Evolutionary conservation across 2,888 invertebrate species (phyloP).

Genomic region (Ypsolopha scabrella): DNA sequence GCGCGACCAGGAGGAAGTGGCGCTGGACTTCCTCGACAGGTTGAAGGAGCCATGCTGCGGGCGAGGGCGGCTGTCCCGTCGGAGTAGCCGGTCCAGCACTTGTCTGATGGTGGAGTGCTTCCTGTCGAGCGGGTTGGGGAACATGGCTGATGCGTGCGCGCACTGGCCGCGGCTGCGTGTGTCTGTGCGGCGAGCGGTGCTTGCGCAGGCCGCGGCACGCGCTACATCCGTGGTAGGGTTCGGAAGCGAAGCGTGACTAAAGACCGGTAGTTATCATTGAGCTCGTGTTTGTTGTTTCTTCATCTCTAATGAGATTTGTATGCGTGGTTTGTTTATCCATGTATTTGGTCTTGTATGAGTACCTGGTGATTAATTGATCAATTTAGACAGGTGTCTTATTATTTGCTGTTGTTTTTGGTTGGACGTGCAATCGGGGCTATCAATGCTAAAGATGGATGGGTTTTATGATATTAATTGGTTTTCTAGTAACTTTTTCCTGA

Average conservation of each 20-base stretch:
- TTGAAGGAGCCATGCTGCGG: conserved; percentile 19
- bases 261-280: not conserved
- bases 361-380: no score
- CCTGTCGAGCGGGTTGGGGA: conserved; percentile 77
- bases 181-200: not conserved
- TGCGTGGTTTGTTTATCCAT: not conserved
- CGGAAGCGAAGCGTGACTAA: not conserved
- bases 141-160: conserved; percentile 44
- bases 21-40: conserved; percentile 36
- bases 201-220: not conserved
- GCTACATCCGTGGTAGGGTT: not conserved
- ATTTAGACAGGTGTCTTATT: no score
- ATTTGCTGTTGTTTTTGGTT: no score
- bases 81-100: conserved; percentile 72
- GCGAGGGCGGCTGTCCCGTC: conserved; percentile 27
- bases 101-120: conserved; percentile 78
- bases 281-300: not conserved
- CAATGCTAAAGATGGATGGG: no score
- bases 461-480: no score
- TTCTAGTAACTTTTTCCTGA: no score
- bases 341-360: no score
- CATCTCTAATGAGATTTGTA: not conserved
- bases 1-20: conserved; percentile 30
- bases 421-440: no score
- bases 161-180: conserved; percentile 3